phyloP scores from a whole-genome alignment of 2,888 invertebrate species.

The Polylopha cassiicola region DNA sequence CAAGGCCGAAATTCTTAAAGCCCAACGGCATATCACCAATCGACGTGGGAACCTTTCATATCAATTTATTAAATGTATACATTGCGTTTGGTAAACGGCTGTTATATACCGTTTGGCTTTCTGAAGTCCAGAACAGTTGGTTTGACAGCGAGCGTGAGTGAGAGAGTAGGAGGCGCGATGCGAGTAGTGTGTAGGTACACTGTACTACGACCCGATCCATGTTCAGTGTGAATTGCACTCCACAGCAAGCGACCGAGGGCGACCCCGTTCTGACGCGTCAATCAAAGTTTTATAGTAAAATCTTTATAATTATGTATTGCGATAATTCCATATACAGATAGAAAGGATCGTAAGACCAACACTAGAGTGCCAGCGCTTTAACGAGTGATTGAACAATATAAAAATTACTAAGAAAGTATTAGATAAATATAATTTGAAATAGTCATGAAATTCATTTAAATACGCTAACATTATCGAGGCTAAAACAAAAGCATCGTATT shows the following conservation, averaged over 20 bases:
- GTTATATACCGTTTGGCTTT: too few relatives aligned
- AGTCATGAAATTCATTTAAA: constrained; percentile 72
- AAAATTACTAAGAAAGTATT: constrained; percentile 72
- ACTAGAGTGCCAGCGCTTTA: constrained; percentile 75
- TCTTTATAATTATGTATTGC: constrained; percentile 52
- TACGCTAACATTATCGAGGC: constrained; percentile 71
- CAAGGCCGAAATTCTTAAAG: too few relatives aligned
- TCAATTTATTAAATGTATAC: too few relatives aligned
- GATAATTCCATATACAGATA: constrained; percentile 57
- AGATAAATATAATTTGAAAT: constrained; percentile 77
- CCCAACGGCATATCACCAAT: too few relatives aligned
- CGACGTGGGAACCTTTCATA: too few relatives aligned
- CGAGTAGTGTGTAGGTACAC: too few relatives aligned
- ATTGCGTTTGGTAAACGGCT: too few relatives aligned
- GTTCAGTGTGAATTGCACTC: constrained; percentile 49
- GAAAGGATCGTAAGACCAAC: constrained; percentile 69
- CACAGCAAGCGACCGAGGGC: constrained; percentile 44
- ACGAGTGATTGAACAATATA: constrained; percentile 74
- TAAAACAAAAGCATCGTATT: constrained; percentile 73
- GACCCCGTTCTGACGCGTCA: constrained; percentile 39
- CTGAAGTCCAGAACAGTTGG: too few relatives aligned
- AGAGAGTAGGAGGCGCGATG: too few relatives aligned
- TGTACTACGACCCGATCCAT: constrained; percentile 36
- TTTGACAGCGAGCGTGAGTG: too few relatives aligned
- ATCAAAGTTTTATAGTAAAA: constrained; percentile 33